phyloP scores from a whole-genome alignment of 2,888 invertebrate genomes.

The Corythucha ciliata region DNA sequence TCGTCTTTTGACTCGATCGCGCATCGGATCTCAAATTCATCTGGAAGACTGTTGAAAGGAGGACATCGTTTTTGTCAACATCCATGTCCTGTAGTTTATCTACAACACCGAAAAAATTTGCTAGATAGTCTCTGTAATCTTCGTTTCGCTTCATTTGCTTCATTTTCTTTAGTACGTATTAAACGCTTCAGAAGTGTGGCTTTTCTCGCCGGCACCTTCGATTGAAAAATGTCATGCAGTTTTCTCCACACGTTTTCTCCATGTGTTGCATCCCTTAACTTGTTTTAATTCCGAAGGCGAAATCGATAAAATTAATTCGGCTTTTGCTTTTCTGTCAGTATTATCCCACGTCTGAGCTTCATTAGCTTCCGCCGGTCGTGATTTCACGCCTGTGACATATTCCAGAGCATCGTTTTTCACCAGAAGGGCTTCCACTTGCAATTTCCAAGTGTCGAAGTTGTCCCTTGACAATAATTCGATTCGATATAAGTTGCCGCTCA shows the following conservation, averaged over 20 bases:
- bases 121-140: conserved; percentile 39
- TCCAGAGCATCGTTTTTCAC: no score
- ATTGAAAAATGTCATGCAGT: conserved; percentile 4
- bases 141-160: conserved; percentile 38
- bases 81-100: conserved; percentile 32
- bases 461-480: no score
- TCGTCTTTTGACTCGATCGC: conserved; percentile 40
- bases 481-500: no score
- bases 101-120: conserved; percentile 39
- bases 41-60: conserved; percentile 17
- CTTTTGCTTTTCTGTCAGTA: conserved; percentile 30
- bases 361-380: no score
- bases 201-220: not conserved
- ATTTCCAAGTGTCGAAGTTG: no score
- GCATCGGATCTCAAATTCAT: conserved; percentile 3
- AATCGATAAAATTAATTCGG: conserved; percentile 30
- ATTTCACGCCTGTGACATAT: no score
- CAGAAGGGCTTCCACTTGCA: no score
- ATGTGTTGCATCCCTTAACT: conserved; percentile 34
- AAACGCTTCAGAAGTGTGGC: conserved; percentile 3
- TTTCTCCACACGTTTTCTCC: conserved; percentile 23
- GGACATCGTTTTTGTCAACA: conserved; percentile 31
- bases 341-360: conserved; percentile 26
- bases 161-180: no score
- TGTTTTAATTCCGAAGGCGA: conserved; percentile 33